phyloP scores from a whole-genome alignment of 2,113 vertebrate species.

The Sinocyclocheilus anophthalmus region DNA sequence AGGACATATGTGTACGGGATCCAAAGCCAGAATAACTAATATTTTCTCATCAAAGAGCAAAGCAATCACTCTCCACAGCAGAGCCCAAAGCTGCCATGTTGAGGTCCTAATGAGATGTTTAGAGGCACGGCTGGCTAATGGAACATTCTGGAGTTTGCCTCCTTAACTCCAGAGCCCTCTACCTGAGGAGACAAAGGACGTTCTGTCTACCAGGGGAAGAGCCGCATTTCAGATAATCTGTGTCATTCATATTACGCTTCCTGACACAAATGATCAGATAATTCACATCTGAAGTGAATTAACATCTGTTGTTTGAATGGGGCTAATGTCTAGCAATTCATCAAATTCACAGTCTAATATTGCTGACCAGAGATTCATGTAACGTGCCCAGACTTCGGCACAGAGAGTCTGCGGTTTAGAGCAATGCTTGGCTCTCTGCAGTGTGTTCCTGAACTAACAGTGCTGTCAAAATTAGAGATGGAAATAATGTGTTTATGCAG shows the following conservation, averaged over 20 bases:
- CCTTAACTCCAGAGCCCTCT: slow-evolving; percentile 52
- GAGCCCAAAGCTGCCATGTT: slow-evolving; percentile 62
- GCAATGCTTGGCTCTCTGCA: not conserved
- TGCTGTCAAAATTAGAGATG: not conserved
- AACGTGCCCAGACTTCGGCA: slow-evolving; percentile 29
- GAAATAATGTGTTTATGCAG: not conserved
- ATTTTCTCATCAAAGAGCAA: slow-evolving; percentile 46
- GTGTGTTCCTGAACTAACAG: slow-evolving; percentile 7
- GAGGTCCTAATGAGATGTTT: slow-evolving; percentile 63
- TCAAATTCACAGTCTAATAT: slow-evolving; percentile 73
- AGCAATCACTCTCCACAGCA: slow-evolving; percentile 57
- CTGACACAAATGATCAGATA: slow-evolving; percentile 81
- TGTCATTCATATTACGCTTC: slow-evolving; percentile 75
- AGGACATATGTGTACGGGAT: slow-evolving; percentile 37
- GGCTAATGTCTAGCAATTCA: slow-evolving; percentile 78
- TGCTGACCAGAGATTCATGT: slow-evolving; percentile 69
- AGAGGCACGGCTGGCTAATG: slow-evolving; percentile 66
- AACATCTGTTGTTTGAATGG: slow-evolving; percentile 81
- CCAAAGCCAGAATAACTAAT: slow-evolving; percentile 44
- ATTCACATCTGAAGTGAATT: slow-evolving; percentile 77
- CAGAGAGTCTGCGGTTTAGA: not conserved
- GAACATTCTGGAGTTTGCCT: slow-evolving; percentile 57
- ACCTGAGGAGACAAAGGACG: slow-evolving; percentile 67
- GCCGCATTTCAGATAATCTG: slow-evolving; percentile 73
- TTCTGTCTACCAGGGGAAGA: slow-evolving; percentile 64